phyloP scores from a whole-genome alignment of 2,797 vertebrate genomes.

The Channallabes apus region DNA sequence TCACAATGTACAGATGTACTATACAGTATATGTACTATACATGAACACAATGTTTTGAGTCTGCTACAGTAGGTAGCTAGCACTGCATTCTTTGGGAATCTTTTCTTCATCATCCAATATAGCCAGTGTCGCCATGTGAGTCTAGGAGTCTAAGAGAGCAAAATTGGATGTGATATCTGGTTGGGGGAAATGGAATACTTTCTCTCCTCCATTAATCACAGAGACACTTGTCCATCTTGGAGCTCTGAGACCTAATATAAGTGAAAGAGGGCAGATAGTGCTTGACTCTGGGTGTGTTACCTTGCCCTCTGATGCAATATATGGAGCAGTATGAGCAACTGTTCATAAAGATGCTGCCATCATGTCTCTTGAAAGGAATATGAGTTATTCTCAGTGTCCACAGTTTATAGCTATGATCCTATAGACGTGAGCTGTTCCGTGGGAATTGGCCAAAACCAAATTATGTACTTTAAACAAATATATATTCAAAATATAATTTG shows the following conservation, averaged over 20 bases:
- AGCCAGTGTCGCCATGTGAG: no score
- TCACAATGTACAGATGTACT: no score
- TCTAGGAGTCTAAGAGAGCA: neutral
- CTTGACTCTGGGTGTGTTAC: neutral
- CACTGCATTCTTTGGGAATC: no score
- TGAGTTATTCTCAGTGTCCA: neutral
- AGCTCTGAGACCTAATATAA: neutral
- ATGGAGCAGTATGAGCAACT: neutral
- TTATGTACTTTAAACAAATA: no score
- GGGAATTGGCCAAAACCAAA: neutral
- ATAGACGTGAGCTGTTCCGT: neutral
- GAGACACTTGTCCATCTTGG: neutral
- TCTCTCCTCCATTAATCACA: neutral
- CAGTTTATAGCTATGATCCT: neutral
- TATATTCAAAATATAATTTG: neutral
- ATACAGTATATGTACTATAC: no score
- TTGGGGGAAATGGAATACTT: neutral
- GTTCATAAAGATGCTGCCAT: neutral
- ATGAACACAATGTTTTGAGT: no score
- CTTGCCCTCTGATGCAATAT: neutral
- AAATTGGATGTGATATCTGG: neutral
- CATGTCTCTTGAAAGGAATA: neutral
- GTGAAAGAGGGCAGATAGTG: neutral
- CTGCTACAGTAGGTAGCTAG: no score
- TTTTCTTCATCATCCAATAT: no score